phyloP scores from a whole-genome alignment of 2,113 vertebrate species.

The Oriolus oriolus region DNA sequence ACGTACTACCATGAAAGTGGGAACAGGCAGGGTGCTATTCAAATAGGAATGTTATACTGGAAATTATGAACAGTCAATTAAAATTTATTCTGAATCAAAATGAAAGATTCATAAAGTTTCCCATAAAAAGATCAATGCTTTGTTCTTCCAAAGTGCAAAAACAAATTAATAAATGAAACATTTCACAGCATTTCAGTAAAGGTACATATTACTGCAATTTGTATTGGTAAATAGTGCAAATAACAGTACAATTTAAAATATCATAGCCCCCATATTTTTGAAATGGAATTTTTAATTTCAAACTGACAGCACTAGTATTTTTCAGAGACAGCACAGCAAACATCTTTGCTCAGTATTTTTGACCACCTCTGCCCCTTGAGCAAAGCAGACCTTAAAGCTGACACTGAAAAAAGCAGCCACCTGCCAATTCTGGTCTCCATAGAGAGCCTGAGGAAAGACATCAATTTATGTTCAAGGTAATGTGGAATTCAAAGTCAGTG shows the following conservation, averaged over 20 bases:
- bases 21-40: not conserved
- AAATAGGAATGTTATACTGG: not conserved
- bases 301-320: not conserved
- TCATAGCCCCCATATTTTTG: not conserved
- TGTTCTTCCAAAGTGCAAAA: not conserved
- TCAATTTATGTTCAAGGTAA: not conserved
- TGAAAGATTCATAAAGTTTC: not conserved
- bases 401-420: not conserved
- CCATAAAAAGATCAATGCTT: not conserved
- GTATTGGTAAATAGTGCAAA: not conserved
- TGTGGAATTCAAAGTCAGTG: not conserved
- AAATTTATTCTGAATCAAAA: slow-evolving; percentile 17
- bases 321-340: not conserved
- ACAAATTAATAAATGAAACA: not conserved
- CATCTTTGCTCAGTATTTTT: not conserved
- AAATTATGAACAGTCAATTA: not conserved
- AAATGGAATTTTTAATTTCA: not conserved
- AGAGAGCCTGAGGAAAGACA: not conserved
- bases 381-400: not conserved
- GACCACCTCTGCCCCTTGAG: not conserved
- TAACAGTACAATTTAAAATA: not conserved
- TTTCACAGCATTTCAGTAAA: slow-evolving; percentile 7
- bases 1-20: not conserved
- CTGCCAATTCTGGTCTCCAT: not conserved
- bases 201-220: not conserved